Evolutionary conservation across 2,113 vertebrate species (phyloP), one percentile per base, ranked within the genome.

Genomic region (Zapus hudsonius): DNA sequence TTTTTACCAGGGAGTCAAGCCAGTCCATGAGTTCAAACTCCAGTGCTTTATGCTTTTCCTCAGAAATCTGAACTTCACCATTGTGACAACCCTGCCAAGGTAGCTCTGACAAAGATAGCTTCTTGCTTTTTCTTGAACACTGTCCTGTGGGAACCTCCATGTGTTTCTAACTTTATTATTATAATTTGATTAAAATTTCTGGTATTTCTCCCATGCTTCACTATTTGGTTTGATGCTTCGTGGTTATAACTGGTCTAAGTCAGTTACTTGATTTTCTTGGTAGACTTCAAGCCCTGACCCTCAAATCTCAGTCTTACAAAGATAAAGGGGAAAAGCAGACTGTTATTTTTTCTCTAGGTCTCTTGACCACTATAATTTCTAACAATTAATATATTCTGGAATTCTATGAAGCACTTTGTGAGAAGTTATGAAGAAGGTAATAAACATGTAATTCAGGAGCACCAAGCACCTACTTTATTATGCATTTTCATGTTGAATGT

Each of bases 301-400:
- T 31, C 73, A n/a, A 88, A 82, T 15, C 55, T 93, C 29, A 84
- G 31, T 59, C 44, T 91, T 72, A 78, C 33, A 42, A 87, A 90
- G 36, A 84, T 76, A 66, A 70, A 86, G 84, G 31, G 15, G 16
- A 81, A 67, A 74, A 91, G 74, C 38, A 19, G 75, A 64, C 52
- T 33, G 87, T 17, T 7, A 52, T 17, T 16, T 73, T 36, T 40
- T 92, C 92, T 55, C 70, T 61, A 84, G 78, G 20, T 31, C 67
- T 1, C 8, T 79, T 86, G 52, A 7, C 44, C 61, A 40, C 33
- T 42, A 25, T 42, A 84, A 89, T 78, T 85, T 83, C 78, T 47
- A 66, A 31, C 7, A 59, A 7, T 80, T 17, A 1, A 22, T 83
- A 16, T 55, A 52, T 74, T 20, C 31, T 89, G 52, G 66, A 40